Evolutionary conservation across 2,797 vertebrate species (phyloP), one percentile per base, ranked within the genome.

Genomic region (Chelidonichthys spinosus): DNA sequence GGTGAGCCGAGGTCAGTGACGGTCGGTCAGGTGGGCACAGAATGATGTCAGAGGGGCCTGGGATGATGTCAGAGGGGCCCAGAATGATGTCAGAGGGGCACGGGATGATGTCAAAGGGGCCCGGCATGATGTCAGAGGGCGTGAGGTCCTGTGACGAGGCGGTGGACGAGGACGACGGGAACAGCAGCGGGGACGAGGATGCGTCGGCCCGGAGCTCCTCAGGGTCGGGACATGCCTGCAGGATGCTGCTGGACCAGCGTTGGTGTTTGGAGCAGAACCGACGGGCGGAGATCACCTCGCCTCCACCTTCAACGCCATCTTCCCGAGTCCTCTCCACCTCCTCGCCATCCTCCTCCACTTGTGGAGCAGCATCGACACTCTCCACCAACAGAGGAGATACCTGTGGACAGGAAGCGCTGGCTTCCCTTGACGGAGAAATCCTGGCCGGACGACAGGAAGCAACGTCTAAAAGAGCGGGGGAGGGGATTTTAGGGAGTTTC

Each of bases 211-310:
- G 79, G 39, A 46, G 61, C 61, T 86, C 85, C 2, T 69, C 78
- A 0, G 64, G 80, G 1, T 90, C 87, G 0, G 92, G 89, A 87
- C 94, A 95, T 40, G 87, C 87, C 56, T 67, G 72, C 61, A 95
- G 88, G 60, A 95, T 94, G 87, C 74, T 95, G 56, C 43, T 88
- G 83, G 93, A 93, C 93, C 90, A 94, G 37, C 91, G 90, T 55
- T 81, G 88, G 81, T 95, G 95, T 87, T 65, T 93, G 67, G 89
- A 91, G 84, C 95, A 95, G 81, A 94, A 92, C 52, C 91, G 91
- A 56, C 85, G 83, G 9, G 78, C 47, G 39, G 72, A 18, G 5
- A 10, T 11, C 17, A 14, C 74, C 18, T 36, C 47, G 7, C 9
- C 55, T 64, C 15, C 40, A 7, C 17, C 37, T 5, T 39, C 25